phyloP scores from a whole-genome alignment of 2,113 vertebrate species.

The Genyomyrus donnyi region DNA sequence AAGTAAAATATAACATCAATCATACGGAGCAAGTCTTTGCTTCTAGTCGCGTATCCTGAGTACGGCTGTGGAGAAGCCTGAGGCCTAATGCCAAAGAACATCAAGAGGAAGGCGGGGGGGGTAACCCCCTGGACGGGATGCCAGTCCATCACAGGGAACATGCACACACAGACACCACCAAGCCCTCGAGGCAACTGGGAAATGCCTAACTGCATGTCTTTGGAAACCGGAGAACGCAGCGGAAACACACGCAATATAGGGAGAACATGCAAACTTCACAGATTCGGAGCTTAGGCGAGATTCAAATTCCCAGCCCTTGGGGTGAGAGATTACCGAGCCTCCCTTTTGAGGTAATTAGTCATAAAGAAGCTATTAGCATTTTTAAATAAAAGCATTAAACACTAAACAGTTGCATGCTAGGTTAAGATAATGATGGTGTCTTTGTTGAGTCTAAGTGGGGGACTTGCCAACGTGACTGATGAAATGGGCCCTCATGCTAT shows the following conservation, averaged over 20 bases:
- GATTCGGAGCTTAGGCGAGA: neutral
- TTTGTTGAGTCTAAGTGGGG: neutral
- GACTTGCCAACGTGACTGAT: neutral
- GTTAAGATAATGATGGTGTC: neutral
- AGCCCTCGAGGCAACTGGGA: neutral
- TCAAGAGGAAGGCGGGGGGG: too few relatives aligned
- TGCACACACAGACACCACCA: neutral
- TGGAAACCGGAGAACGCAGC: neutral
- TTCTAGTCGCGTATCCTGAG: neutral
- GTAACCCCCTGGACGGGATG: too few relatives aligned
- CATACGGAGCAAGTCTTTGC: neutral
- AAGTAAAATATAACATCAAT: constrained; percentile 2
- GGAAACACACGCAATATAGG: neutral
- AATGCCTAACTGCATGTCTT: neutral
- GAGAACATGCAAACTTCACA: neutral
- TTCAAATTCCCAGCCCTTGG: neutral
- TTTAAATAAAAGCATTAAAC: neutral
- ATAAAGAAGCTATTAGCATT: neutral
- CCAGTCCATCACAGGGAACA: neutral
- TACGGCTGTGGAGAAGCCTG: neutral
- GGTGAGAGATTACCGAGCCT: neutral
- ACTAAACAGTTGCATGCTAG: neutral
- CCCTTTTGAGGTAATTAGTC: neutral
- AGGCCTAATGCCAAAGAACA: neutral
- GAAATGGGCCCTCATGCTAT: neutral